Base-by-base conservation (phyloP, 2,888 invertebrate genomes). In the Synergus itoensis region DNA sequence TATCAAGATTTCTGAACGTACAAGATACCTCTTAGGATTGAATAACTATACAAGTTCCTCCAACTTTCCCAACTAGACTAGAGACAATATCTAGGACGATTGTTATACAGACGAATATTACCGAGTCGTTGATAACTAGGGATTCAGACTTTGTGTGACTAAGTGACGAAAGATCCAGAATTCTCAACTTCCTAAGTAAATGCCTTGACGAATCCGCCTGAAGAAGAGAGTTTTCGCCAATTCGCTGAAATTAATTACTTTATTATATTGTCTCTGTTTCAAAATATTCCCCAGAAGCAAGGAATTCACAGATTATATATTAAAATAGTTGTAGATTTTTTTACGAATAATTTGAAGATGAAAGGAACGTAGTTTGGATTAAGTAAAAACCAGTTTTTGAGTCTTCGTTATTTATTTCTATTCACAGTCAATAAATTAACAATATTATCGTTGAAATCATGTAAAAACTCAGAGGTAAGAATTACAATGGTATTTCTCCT, bases 361-460 rank as follows among this genome's bases (percentile, higher is more conserved):
- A 14, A 12, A 48, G 45, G 16, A 18, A 16, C 21, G 21, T 21
- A 16, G 5, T 18, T 57, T 57, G 73, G 28, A 8, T 48, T 62
- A 21, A 41, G 14, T 69, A 65, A 77, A 62, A 76, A 79, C 77
- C 21, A 36, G 21, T 73, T 36, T 36, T 73, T 53, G 73, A 73
- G 73, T 73, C 84, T 88, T 84, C 86, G 84, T 87, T 85, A 84
- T 90, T 89, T 90, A 90, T 90, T 90, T 89, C 88, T 89, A 90
- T 89, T 88, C 90, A 89, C 90, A 90, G 89, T 90, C 88, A 90
- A 90, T 90, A 90, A 90, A 89, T 90, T 90, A 90, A 89, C 89
- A 90, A 86, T 28, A 73, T 88, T 87, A 87, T 86, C 86, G 86
- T 87, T 84, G 81, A 90, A 88, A 87, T 83, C 85, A 87, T 88